Evolutionary conservation across 2,888 invertebrate species (phyloP), one percentile per base, ranked within the genome.

Genomic region (Tromatobia lineatoria): DNA sequence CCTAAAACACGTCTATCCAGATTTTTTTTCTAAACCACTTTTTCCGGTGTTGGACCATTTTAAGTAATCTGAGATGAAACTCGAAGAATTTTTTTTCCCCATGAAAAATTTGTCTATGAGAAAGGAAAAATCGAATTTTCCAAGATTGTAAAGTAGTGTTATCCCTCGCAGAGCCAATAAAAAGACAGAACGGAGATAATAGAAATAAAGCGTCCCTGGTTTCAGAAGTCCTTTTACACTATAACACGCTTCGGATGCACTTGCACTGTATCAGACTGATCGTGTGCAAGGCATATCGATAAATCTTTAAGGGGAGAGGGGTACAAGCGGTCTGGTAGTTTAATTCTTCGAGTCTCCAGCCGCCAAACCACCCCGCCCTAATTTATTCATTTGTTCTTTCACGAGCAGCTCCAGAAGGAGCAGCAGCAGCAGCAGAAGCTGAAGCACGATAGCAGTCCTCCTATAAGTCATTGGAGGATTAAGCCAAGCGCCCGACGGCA

Each of bases 361-460:
- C 91, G 91, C 91, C 90, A 91, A 89, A 88, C 91, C 88, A 89
- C 91, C 91, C 92, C 92, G 92, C 92, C 92, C 91, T 91, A 92
- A 92, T 92, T 92, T 92, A 92, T 92, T 92, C 92, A 92, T 92
- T 92, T 91, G 91, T 92, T 92, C 90, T 92, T 92, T 90, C 90
- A 89, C 89, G 88, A 89, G 90, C 59, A 47, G 34, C 74, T 47
- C 50, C 61, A 18, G 59, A 59, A 45, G 18, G 18, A 89, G 88
- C 57, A 69, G 73, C 57, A 80, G 73, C 73, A 70, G 54, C 70
- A 89, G 88, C 54, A 73, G 66, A 57, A 67, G 54, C 77, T 64
- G 38, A 70, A 69, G 54, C 67, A 67, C 66, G 66, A 61, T 61
- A 69, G 52, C 75, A 80, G 80, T 74, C 77, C 67, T 88, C 88